Base-by-base conservation (phyloP, 2,113 vertebrate species). In the Phalacrocorax aristotelis region DNA sequence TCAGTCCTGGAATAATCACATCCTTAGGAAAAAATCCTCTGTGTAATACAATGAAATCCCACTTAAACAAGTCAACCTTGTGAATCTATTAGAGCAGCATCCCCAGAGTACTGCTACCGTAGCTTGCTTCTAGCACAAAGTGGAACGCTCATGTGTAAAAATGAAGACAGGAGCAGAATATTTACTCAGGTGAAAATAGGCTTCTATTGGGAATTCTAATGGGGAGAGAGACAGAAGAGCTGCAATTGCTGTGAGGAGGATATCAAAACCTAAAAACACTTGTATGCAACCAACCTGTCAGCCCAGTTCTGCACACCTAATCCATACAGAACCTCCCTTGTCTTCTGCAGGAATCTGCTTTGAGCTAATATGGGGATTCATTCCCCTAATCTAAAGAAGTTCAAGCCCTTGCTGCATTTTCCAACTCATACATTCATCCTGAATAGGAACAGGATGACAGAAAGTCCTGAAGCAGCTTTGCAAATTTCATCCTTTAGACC, bases 1-100 rank as follows among this genome's bases (percentile, higher is more conserved):
- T 97, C 95, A 97, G 93, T 96, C 55, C 85, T 93, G 92, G 93
- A 97, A 97, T 97, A 98, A 98, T 98, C 98, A 97, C 95, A 96
- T 98, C 93, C 96, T 97, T 97, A 96, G 96, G 94, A 97, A 96
- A 95, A 96, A 97, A 92, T 95, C 95, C 91, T 89, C 91, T 92
- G 86, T 95, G 92, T 97, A 95, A 97, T 95, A 95, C 95, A 95
- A 77, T 87, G 90, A 97, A 97, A 98, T 97, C 97, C 97, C 96
- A 97, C 94, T 97, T 93, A 96, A 95, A 97, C 95, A 97, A 98
- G 96, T 93, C 93, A 94, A 96, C 96, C 96, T 75, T 93, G 57
- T 90, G 97, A 97, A 90, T 97, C 92, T 97, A 93, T 97, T 96
- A 89, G 30, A 91, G 81, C 71, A 42, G 92, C 81, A 40, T 97